Conservation (phyloP, 2,888 invertebrate species). For the Nephrotoma flavescens region DNA sequence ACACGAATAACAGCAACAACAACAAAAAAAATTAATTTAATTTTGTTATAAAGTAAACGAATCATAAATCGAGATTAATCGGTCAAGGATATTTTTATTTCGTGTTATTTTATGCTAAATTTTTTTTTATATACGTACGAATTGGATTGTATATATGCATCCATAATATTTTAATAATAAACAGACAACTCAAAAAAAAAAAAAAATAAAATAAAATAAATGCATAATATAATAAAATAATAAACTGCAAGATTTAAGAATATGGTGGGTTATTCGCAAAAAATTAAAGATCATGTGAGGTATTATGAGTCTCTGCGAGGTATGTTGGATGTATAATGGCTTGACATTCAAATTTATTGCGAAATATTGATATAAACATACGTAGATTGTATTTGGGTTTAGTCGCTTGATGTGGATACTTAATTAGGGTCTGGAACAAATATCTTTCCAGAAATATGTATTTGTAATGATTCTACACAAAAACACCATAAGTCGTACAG, state of each 20-base stretch:
- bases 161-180: neutral
- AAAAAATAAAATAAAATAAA: neutral
- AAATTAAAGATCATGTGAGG: neutral
- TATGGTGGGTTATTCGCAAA: neutral
- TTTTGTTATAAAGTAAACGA: neutral
- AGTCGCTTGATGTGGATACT: neutral
- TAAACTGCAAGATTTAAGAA: neutral
- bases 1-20: neutral
- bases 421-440: neutral
- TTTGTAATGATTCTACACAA: too few relatives aligned
- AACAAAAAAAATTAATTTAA: neutral
- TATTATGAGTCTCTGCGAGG: neutral
- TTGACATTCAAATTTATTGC: neutral
- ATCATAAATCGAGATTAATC: slow-evolving; percentile 12
- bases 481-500: too few relatives aligned
- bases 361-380: neutral
- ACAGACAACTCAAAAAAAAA: neutral
- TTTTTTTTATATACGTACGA: neutral
- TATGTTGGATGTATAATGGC: neutral
- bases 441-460: neutral
- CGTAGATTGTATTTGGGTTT: neutral
- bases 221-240: neutral
- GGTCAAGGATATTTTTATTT: slow-evolving; percentile 11
- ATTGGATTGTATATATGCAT: neutral
- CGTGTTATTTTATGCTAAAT: slow-evolving; percentile 1